Conservation (phyloP, 1,140 invertebrate species). For the Heliconius nattereri region DNA sequence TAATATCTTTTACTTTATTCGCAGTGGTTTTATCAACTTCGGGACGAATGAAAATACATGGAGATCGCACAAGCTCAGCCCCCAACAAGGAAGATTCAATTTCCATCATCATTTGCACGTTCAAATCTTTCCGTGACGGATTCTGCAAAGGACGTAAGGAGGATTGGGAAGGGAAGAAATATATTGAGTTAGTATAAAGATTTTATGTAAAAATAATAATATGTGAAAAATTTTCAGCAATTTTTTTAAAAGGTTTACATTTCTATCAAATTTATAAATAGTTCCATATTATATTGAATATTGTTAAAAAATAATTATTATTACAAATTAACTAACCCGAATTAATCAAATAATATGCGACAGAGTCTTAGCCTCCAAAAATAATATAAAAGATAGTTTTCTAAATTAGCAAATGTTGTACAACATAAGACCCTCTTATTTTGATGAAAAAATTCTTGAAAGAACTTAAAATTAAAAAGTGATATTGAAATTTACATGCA, state of each 20-base stretch:
- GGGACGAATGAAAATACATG: slow-evolving; percentile 89
- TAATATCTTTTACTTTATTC: slow-evolving; percentile 92
- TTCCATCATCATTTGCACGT: slow-evolving; percentile 96
- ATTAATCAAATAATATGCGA: background rate
- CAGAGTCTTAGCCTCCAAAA: background rate
- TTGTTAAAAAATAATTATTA: background rate
- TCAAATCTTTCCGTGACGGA: slow-evolving; percentile 93
- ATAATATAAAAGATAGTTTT: background rate
- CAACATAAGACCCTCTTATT: background rate
- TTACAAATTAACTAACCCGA: background rate
- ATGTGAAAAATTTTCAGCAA: background rate
- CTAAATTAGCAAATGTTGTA: background rate
- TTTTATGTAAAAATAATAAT: background rate
- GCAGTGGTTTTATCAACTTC: slow-evolving; percentile 93
- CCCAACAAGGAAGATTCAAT: slow-evolving; percentile 93
- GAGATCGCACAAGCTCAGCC: slow-evolving; percentile 89
- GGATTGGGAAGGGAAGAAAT: slow-evolving; percentile 49
- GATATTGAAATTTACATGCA: slow-evolving; percentile 22
- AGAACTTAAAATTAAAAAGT: slow-evolving; percentile 7
- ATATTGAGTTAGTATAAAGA: slow-evolving; percentile 26
- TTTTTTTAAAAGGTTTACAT: background rate
- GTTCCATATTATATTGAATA: background rate
- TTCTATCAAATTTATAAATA: background rate
- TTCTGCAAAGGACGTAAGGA: slow-evolving; percentile 81
- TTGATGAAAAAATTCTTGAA: background rate